Base-by-base conservation (phyloP, 2,888 invertebrate genomes). In the Digitonthophagus gazella region DNA sequence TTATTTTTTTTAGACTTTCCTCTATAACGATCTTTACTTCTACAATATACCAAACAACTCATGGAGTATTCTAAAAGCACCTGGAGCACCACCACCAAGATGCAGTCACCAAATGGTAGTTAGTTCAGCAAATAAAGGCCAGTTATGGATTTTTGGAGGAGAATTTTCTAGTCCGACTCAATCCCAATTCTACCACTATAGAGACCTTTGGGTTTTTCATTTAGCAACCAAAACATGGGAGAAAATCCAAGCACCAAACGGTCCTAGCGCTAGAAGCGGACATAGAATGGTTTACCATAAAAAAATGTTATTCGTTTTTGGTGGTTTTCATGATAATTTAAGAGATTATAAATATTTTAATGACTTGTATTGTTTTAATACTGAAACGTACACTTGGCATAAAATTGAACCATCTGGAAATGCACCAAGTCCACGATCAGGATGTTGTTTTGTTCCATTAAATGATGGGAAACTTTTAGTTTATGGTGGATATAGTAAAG, bases 141-240 rank as follows among this genome's bases (percentile, higher is more conserved):
- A 90, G 76, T 76, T 90, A 2, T 93, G 92, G 85, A 84, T 92
- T 63, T 97, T 96, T 84, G 97, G 97, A 4, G 97, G 97, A 0
- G 97, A 97, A 84, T 96, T 92, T 83, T 92, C 95, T 2, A 96
- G 94, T 78, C 93, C 93, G 0, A 90, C 93, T 0, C 95, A 96
- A 79, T 90, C 93, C 15, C 97, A 97, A 82, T 97, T 96, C 82
- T 92, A 96, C 79, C 97, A 97, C 80, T 97, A 95, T 81, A 91
- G 90, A 78, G 97, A 97, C 80, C 84, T 97, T 0, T 97, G 97
- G 96, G 89, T 93, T 67, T 93, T 90, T 79, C 91, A 92, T 73
- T 81, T 96, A 0, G 86, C 87, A 28, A 73, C 71, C n/a, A 82
- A 81, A 71, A 77, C 78, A 67, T 97, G 97, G 97, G 92, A 95